Evolutionary conservation across 2,797 vertebrate species (phyloP), one percentile per base, ranked within the genome.

Genomic region (Apogon hyalosoma): DNA sequence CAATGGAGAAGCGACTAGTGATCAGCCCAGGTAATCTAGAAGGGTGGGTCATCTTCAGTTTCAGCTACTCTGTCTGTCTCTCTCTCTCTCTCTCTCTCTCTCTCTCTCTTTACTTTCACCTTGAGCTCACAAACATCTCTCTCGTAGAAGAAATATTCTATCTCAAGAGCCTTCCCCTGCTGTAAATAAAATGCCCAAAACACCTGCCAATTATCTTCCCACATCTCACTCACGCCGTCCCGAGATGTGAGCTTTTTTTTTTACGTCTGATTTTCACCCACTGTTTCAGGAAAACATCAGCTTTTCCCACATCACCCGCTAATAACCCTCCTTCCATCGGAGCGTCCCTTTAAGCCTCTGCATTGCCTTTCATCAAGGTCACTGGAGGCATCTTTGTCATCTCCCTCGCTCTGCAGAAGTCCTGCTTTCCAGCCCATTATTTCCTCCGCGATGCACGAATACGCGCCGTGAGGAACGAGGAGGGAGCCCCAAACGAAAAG

Each of bases 371-470:
- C 49, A 49, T 68, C 33, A 67, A 61, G 50, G 56, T 68, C 48
- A 59, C 54, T 15, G 15, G 21, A 65, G 43, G 39, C 19, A 1
- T 68, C 39, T 56, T 59, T 52, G 5, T 67, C 64, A 61, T 66
- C 28, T 52, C 55, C 39, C 42, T 21, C 4, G 1, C 31, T 61
- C 42, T 64, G 47, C 46, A 33, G 47, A 49, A 51, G 18, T 41
- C 38, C 58, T 58, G 51, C 65, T 68, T 66, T 63, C 8, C 38
- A 49, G 57, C 19, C 39, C 52, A 48, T 54, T 61, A 73, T 80
- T 79, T 82, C 41, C 52, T 71, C 66, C 45, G 33, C 1, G 16
- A 33, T 46, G 59, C 49, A 46, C 47, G 42, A 76, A 62, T 48
- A 48, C 63, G 47, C 15, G 42, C 33, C 1, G 6, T 58, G 67